phyloP scores from a whole-genome alignment of 1,140 invertebrate genomes.

The Conus betulinus region DNA sequence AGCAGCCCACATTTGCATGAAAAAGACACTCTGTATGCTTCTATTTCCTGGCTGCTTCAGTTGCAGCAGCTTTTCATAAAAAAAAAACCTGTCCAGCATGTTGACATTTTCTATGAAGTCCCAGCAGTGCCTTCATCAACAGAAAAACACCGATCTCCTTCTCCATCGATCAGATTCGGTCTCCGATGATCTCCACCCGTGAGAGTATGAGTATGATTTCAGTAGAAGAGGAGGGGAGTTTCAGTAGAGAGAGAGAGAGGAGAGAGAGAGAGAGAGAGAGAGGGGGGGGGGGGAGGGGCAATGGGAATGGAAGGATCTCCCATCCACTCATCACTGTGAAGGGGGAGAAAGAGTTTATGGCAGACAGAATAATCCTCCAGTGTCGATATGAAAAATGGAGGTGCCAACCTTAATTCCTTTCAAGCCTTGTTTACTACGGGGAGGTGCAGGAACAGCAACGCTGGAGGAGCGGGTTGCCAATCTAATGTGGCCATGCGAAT shows the following conservation, averaged over 20 bases:
- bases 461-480: neutral
- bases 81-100: neutral
- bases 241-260: neutral
- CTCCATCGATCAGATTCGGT: neutral
- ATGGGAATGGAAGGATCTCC: neutral
- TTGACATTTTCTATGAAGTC: neutral
- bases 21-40: neutral
- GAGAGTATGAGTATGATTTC: neutral
- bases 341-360: constrained; percentile 1
- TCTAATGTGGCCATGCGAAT: constrained; percentile 6
- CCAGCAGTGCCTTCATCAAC: neutral
- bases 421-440: constrained; percentile 22
- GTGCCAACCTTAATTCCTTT: constrained; percentile 10
- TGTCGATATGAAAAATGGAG: constrained; percentile 25
- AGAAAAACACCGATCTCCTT: neutral
- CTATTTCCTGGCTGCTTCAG: neutral
- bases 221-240: neutral
- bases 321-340: neutral
- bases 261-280: neutral
- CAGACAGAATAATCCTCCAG: constrained; percentile 11
- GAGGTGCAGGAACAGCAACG: neutral
- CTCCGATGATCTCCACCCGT: neutral
- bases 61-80: neutral
- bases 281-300: too few species aligned
- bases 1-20: too few species aligned